These are phyloP conservation scores for Polyergus mexicanus DNA, from an alignment of 1,140 invertebrate genomes.

Conservation along the genomic window DNA sequence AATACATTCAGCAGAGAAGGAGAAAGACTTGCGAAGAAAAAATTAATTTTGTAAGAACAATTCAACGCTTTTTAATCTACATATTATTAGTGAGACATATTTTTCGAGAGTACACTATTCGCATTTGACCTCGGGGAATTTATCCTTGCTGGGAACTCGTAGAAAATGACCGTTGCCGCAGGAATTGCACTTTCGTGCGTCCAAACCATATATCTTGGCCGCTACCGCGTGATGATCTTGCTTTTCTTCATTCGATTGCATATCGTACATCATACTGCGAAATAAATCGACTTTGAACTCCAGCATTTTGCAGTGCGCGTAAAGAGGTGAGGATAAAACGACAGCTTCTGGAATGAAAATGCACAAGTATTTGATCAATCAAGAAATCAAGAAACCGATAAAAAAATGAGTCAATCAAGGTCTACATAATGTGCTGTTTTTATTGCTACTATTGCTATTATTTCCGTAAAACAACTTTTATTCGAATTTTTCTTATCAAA, in stretches of 20 bases:
- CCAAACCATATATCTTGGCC: constrained; percentile 83
- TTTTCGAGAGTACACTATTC: background rate
- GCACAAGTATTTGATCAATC: background rate
- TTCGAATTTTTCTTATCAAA: background rate
- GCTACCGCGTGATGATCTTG: constrained; percentile 84
- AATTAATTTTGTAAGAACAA: background rate
- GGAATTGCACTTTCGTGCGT: constrained; percentile 85
- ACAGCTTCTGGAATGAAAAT: background rate
- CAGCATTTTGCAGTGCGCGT: constrained; percentile 86
- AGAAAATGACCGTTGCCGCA: constrained; percentile 86
- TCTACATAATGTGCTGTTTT: background rate
- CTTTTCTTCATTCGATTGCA: constrained; percentile 85
- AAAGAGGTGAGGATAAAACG: background rate
- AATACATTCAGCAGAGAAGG: too few species aligned
- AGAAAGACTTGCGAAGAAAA: too few species aligned
- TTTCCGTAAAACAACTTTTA: background rate
- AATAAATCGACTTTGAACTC: constrained; percentile 85
- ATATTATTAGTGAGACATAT: background rate
- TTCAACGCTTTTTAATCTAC: background rate
- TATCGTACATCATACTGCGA: constrained; percentile 84
- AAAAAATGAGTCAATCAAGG: background rate
- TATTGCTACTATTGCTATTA: background rate
- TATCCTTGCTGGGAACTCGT: constrained; percentile 72
- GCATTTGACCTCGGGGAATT: background rate
- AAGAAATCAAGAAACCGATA: background rate